phyloP scores from a whole-genome alignment of 2,113 vertebrate genomes.

The Poicephalus gulielmi region DNA sequence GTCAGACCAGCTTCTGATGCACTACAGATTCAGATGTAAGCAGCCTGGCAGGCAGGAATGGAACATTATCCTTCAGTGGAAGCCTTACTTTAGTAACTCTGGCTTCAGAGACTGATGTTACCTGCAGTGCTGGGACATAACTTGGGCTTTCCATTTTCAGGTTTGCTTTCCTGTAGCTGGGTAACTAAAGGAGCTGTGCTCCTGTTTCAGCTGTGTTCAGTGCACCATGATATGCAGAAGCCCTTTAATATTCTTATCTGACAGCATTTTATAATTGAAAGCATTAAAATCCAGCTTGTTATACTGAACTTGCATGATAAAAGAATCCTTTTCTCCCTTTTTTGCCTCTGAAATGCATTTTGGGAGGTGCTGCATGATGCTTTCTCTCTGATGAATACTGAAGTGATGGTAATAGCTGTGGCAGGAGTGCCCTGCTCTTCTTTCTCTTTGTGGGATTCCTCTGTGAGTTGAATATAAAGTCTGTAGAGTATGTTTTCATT shows the following conservation, averaged over 20 bases:
- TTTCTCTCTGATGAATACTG: neutral
- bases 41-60: neutral
- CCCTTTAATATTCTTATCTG: neutral
- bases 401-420: neutral
- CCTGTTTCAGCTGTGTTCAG: neutral
- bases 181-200: neutral
- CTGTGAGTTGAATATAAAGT: neutral
- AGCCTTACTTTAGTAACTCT: neutral
- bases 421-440: neutral
- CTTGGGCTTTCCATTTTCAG: neutral
- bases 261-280: neutral
- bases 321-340: neutral
- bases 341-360: neutral
- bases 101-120: neutral
- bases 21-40: neutral
- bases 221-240: neutral
- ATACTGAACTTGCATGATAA: neutral
- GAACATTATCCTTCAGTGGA: neutral
- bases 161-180: neutral
- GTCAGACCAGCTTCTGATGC: neutral
- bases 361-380: neutral
- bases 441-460: neutral
- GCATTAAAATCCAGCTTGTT: neutral
- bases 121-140: neutral
- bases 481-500: neutral